Base-by-base conservation (phyloP, 2,888 invertebrate species). In the Drosophila putrida region DNA sequence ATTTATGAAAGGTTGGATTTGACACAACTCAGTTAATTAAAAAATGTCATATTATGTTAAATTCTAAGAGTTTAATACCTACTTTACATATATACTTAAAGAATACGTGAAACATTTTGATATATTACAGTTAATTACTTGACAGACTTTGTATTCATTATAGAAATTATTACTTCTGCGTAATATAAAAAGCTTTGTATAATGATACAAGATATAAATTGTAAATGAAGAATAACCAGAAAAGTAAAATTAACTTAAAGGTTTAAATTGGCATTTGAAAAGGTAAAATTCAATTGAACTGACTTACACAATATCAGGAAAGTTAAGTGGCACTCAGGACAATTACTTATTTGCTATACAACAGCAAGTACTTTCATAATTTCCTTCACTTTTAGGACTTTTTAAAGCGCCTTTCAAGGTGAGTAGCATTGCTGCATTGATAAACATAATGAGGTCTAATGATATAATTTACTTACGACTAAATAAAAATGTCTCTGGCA, bases 381-480 rank as follows among this genome's bases (percentile, higher is more conserved):
- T 64, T 59, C 41, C 31, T 28, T 33, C 41, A 60, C 9, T 53
- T 53, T 43, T 36, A 43, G 15, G 36, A 41, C 39, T n/a, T 46
- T 27, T 28, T 15, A 31, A 15, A 3, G 15, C 47, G 11, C 6
- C 11, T 11, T 15, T 28, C 25, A 55, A 33, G 44, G 28, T 38
- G 55, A 20, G 38, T n/a, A 41, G 15, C 47, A 36, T 33, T 38
- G 33, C 38, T 46, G 61, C 43, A 75, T 65, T 81, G 66, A 68
- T 62, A 67, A 61, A 54, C 51, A 64, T 80, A 82, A 76, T 71
- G 64, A 74, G 71, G 38, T 74, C 80, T 88, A 88, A 82, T 88
- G 77, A 85, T 75, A 88, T 83, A 88, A 83, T 83, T 88, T 74
- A 72, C 75, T 83, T 88, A 69, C 64, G 58, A 47, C 70, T 28